phyloP scores from a whole-genome alignment of 1,140 invertebrate species.

The Cydia splendana region DNA sequence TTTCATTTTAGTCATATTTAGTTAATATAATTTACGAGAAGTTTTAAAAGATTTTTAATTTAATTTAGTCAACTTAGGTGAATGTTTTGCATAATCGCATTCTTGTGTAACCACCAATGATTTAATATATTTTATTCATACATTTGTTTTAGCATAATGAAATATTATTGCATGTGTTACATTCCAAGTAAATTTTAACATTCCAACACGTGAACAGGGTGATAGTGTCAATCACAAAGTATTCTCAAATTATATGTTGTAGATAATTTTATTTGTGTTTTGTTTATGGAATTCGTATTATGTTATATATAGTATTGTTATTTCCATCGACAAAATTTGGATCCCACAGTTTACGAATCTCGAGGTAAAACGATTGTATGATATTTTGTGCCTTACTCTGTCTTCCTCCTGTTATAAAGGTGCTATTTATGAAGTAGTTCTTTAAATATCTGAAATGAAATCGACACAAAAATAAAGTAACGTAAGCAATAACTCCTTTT shows the following conservation, averaged over 20 bases:
- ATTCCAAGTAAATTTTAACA: constrained; percentile 27
- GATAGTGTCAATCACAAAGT: constrained; percentile 22
- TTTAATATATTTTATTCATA: constrained; percentile 28
- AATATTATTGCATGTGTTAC: constrained; percentile 17
- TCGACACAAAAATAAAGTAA: background rate
- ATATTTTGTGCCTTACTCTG: constrained; percentile 40
- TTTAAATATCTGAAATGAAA: constrained; percentile 34
- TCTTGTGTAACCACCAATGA: constrained; percentile 34
- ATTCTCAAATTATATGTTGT: constrained; percentile 16
- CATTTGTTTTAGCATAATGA: constrained; percentile 27
- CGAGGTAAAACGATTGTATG: constrained; percentile 30
- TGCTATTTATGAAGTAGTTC: constrained; percentile 53
- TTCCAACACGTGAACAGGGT: constrained; percentile 9
- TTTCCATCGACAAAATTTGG: constrained; percentile 57
- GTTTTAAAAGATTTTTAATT: constrained; percentile 18
- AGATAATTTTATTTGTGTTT: constrained; percentile 45
- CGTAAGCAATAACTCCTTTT: constrained; percentile 4
- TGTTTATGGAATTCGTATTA: constrained; percentile 71
- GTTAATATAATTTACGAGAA: constrained; percentile 30
- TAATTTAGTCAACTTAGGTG: constrained; percentile 28
- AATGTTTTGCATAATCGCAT: constrained; percentile 28
- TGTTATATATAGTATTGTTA: constrained; percentile 67
- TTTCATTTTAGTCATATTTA: constrained; percentile 72
- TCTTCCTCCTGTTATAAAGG: constrained; percentile 50
- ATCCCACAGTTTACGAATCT: constrained; percentile 12